Evolutionary conservation across 2,797 vertebrate genomes (phyloP).

Genomic region (Alfaro cultratus): DNA sequence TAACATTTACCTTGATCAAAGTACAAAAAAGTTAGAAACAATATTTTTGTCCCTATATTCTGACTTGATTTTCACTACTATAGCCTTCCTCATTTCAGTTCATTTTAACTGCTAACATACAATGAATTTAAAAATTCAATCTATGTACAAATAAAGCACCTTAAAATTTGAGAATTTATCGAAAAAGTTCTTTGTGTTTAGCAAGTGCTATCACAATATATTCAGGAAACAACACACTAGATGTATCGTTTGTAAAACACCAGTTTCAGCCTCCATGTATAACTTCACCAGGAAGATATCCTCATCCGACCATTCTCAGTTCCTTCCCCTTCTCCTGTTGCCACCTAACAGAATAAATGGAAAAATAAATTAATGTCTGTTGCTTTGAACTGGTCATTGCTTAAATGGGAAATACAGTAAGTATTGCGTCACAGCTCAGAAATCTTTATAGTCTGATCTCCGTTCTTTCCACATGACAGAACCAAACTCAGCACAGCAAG

Average conservation of each 20-base stretch:
- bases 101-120: constrained; percentile 41
- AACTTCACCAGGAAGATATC: constrained; percentile 27
- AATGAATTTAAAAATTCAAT: constrained; percentile 24
- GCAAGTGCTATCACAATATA: constrained; percentile 33
- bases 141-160: constrained; percentile 66
- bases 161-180: constrained; percentile 47
- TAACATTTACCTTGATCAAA: constrained; percentile 32
- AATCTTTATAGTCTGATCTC: constrained; percentile 22
- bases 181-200: constrained; percentile 47
- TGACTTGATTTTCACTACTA: constrained; percentile 37
- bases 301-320: constrained; percentile 48
- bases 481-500: constrained; percentile 34
- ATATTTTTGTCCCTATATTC: constrained; percentile 38
- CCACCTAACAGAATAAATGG: constrained; percentile 53
- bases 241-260: constrained; percentile 28
- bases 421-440: constrained; percentile 13
- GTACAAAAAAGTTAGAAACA: constrained; percentile 25
- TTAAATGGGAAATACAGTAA: constrained; percentile 12
- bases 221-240: constrained; percentile 41
- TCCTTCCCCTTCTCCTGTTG: constrained; percentile 51
- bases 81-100: constrained; percentile 25
- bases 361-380: constrained; percentile 28
- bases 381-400: background rate
- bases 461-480: constrained; percentile 31
- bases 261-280: constrained; percentile 29